phyloP scores from a whole-genome alignment of 2,797 vertebrate genomes.

The Spatula clypeata region DNA sequence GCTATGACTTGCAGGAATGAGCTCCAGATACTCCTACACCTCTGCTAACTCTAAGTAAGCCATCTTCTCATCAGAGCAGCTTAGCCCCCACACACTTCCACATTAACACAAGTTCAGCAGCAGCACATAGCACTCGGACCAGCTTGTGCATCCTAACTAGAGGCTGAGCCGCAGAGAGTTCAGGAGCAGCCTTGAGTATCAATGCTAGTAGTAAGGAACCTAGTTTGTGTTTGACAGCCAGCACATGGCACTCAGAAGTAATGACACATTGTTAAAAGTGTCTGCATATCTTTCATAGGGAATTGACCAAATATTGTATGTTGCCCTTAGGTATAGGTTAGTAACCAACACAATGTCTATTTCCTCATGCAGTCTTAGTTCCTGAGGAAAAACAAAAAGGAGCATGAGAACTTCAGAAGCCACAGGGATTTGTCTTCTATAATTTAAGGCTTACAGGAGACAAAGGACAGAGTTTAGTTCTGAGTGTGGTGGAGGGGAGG shows the following conservation, averaged over 20 bases:
- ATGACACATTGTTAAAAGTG: neutral
- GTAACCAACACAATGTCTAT: neutral
- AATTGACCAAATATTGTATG: neutral
- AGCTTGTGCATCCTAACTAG: neutral
- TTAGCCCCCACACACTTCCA: neutral
- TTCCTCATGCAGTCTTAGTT: neutral
- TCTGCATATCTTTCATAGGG: neutral
- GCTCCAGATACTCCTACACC: neutral
- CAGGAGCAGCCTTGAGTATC: neutral
- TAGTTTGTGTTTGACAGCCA: neutral
- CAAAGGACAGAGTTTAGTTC: neutral
- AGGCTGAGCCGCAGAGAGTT: neutral
- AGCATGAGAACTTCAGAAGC: neutral
- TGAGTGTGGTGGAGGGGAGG: neutral
- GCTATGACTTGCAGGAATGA: neutral
- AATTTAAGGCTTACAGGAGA: neutral
- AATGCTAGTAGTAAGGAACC: neutral
- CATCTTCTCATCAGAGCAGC: neutral
- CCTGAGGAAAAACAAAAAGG: neutral
- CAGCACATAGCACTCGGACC: neutral
- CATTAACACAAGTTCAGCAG: neutral
- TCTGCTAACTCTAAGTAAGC: neutral
- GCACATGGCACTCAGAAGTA: neutral
- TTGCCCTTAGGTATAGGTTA: neutral
- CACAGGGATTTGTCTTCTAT: neutral